Conservation (phyloP, 2,888 invertebrate species). For the Nomada lathburiana region DNA sequence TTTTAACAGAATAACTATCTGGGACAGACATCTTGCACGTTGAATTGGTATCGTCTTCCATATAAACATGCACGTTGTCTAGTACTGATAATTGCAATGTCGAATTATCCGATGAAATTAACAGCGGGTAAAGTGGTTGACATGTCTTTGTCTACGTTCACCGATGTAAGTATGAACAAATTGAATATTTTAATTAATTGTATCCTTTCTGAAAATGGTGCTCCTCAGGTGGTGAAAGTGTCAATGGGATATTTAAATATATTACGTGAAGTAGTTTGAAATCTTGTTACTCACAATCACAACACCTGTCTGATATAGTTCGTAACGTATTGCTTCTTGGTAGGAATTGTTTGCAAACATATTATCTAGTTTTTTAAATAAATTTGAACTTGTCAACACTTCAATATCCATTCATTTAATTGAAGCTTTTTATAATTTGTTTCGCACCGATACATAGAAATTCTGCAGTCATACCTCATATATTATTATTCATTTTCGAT, state of each 20-base stretch:
- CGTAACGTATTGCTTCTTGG: too few relatives aligned
- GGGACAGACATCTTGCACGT: conserved; percentile 36
- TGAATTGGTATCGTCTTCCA: conserved; percentile 68
- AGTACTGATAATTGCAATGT: conserved; percentile 62
- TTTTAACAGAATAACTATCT: conserved; percentile 32
- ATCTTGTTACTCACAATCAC: neutral
- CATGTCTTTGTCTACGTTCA: conserved; percentile 68
- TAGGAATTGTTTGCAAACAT: too few relatives aligned
- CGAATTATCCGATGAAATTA: conserved; percentile 62
- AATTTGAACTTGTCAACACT: too few relatives aligned
- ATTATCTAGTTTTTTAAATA: too few relatives aligned
- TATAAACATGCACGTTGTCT: conserved; percentile 55
- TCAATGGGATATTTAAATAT: conserved; percentile 58
- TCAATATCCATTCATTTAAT: too few relatives aligned
- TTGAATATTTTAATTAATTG: neutral
- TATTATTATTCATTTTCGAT: too few relatives aligned
- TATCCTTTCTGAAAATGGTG: neutral
- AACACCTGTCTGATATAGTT: too few relatives aligned
- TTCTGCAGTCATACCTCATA: too few relatives aligned
- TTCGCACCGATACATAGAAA: too few relatives aligned
- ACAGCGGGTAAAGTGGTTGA: conserved; percentile 71
- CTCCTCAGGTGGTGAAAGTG: conserved; percentile 54
- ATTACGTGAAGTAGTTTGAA: conserved; percentile 42
- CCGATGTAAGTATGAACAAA: conserved; percentile 60
- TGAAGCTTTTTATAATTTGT: too few relatives aligned